Percentiles rank a stretch among this genome's conserved stretches.
These are phyloP conservation scores for Drosophila infuscata DNA, from an alignment of 2,888 invertebrate species.

Conservation along the genomic window DNA sequence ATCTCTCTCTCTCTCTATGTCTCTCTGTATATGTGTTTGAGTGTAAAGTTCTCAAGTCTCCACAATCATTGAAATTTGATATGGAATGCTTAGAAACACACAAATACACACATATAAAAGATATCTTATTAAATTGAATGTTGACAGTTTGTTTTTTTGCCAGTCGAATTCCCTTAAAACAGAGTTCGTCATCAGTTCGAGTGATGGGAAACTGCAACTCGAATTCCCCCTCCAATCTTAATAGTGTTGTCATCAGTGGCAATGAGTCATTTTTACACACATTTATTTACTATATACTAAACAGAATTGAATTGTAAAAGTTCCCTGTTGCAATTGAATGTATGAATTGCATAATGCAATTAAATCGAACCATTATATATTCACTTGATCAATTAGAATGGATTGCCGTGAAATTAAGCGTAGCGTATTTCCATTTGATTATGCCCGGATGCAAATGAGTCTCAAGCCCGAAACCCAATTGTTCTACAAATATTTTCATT, in stretches of 20 bases:
- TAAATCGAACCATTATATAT: conserved; percentile 61
- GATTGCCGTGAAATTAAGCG: conserved; percentile 33
- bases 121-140: conserved; percentile 21
- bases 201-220: background rate
- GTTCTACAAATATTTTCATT: conserved; percentile 26
- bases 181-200: conserved; percentile 13
- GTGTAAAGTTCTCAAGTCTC: background rate
- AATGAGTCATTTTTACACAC: background rate
- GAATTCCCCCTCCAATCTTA: background rate
- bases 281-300: background rate
- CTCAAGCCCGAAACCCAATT: conserved; percentile 17
- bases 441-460: conserved; percentile 42
- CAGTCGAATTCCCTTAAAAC: conserved; percentile 12
- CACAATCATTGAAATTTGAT: conserved; percentile 12
- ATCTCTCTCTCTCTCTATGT: background rate
- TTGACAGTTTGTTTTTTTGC: conserved; percentile 28
- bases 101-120: background rate
- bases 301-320: conserved; percentile 1
- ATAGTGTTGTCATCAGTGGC: background rate
- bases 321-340: conserved; percentile 33
- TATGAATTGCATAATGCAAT: conserved; percentile 60
- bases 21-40: background rate
- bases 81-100: background rate
- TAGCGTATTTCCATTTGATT: conserved; percentile 29
- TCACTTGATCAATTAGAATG: conserved; percentile 40